phyloP scores from a whole-genome alignment of 1,140 invertebrate genomes.

The Oryzaephilus surinamensis region DNA sequence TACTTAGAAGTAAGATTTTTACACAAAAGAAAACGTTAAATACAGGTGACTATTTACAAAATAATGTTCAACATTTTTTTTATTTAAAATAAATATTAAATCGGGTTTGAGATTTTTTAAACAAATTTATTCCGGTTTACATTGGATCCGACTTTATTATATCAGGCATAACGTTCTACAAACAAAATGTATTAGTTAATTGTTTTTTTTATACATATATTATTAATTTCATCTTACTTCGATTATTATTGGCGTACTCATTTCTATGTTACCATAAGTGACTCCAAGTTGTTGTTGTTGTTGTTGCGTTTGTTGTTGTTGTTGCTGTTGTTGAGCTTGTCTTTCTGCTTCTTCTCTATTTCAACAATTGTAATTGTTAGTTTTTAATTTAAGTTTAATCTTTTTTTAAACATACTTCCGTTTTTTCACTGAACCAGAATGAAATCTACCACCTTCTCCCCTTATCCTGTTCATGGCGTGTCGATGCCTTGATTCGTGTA shows the following conservation, averaged over 20 bases:
- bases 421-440: conserved; percentile 63
- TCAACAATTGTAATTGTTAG: background rate
- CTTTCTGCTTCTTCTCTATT: conserved; percentile 18
- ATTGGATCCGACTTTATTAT: conserved; percentile 29
- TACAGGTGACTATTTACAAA: too few relatives aligned
- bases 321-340: conserved; percentile 23
- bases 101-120: too few relatives aligned
- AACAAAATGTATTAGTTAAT: conserved; percentile 13
- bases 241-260: conserved; percentile 31
- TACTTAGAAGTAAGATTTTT: too few relatives aligned
- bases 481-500: conserved; percentile 95
- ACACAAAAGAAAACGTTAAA: too few relatives aligned
- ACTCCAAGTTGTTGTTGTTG: conserved; percentile 26
- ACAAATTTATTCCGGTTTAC: too few relatives aligned
- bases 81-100: too few relatives aligned
- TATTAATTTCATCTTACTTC: conserved; percentile 23
- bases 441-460: conserved; percentile 93
- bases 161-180: conserved; percentile 28
- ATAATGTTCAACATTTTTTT: too few relatives aligned
- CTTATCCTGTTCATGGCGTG: conserved; percentile 97
- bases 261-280: conserved; percentile 24
- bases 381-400: background rate
- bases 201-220: conserved; percentile 1
- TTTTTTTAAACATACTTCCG: conserved; percentile 36
- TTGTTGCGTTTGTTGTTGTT: conserved; percentile 24